phyloP scores from a whole-genome alignment of 2,113 vertebrate genomes.

The Pollachius pollachius region DNA sequence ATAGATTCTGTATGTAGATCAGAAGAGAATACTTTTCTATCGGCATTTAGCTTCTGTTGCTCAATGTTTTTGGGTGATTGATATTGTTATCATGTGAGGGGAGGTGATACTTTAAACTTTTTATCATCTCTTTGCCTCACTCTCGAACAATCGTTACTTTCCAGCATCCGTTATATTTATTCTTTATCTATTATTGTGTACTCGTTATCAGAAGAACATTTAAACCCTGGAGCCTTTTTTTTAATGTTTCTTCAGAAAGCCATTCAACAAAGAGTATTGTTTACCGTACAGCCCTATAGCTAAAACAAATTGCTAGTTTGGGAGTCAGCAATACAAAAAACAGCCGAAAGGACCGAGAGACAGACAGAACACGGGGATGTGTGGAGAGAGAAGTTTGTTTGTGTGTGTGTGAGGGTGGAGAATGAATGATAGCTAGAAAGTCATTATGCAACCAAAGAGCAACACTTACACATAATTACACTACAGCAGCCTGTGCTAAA shows the following conservation, averaged over 20 bases:
- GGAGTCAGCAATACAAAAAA: no score
- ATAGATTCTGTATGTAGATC: no score
- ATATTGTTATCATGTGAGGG: no score
- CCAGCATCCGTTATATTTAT: background rate
- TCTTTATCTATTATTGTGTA: background rate
- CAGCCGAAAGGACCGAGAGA: background rate
- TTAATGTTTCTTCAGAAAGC: no score
- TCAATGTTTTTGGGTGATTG: no score
- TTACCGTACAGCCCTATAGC: no score
- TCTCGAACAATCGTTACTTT: background rate
- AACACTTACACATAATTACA: slow-evolving; percentile 23
- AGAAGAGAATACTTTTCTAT: no score
- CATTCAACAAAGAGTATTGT: no score
- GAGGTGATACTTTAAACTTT: background rate
- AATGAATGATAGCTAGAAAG: slow-evolving; percentile 9
- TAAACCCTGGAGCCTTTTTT: background rate
- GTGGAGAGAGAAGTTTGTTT: background rate
- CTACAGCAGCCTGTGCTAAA: slow-evolving; percentile 28
- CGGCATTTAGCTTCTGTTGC: no score
- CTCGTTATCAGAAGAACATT: background rate
- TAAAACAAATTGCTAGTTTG: no score
- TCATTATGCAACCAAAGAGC: slow-evolving; percentile 27
- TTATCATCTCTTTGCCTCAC: background rate
- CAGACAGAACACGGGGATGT: background rate
- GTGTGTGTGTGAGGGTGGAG: background rate